Percentiles rank a stretch among this genome's conserved stretches.
Conservation (phyloP, 2,113 vertebrate genomes). For the Peromyscus leucopus region DNA sequence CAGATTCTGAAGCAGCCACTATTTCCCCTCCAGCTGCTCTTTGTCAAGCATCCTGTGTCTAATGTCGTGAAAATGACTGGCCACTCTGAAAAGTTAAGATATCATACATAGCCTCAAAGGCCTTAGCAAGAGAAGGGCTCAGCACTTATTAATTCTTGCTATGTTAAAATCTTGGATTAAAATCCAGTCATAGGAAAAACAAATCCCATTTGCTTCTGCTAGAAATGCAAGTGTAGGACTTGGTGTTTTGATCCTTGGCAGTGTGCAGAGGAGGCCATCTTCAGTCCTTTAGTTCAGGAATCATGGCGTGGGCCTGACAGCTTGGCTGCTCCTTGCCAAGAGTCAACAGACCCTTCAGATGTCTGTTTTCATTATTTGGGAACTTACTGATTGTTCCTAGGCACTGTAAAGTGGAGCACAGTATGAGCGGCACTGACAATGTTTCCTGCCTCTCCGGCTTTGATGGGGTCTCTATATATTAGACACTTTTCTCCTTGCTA, state of each 20-base stretch:
- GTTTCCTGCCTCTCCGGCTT: neutral
- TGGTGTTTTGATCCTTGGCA: neutral
- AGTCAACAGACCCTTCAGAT: neutral
- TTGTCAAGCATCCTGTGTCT: conserved; percentile 58
- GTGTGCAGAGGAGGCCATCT: neutral
- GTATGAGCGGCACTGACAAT: neutral
- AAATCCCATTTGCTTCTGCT: conserved; percentile 23
- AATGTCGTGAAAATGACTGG: conserved; percentile 16
- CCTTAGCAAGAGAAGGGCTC: conserved; percentile 54
- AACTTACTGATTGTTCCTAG: neutral
- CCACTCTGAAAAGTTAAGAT: conserved; percentile 65
- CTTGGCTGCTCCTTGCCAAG: neutral
- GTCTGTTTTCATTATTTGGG: neutral
- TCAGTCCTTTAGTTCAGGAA: neutral
- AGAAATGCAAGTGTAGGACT: neutral
- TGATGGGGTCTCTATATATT: neutral
- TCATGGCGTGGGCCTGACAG: neutral
- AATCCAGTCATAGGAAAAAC: neutral
- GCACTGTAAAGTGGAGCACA: neutral
- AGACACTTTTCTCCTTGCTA: too few species aligned
- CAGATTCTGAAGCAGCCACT: neutral
- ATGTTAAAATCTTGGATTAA: conserved; percentile 43
- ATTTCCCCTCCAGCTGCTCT: conserved; percentile 30
- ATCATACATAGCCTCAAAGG: conserved; percentile 32
- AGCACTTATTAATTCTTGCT: conserved; percentile 41